These are phyloP conservation scores for Glossophaga mutica DNA, from an alignment of 2,797 vertebrate species.

Conservation along the genomic window DNA sequence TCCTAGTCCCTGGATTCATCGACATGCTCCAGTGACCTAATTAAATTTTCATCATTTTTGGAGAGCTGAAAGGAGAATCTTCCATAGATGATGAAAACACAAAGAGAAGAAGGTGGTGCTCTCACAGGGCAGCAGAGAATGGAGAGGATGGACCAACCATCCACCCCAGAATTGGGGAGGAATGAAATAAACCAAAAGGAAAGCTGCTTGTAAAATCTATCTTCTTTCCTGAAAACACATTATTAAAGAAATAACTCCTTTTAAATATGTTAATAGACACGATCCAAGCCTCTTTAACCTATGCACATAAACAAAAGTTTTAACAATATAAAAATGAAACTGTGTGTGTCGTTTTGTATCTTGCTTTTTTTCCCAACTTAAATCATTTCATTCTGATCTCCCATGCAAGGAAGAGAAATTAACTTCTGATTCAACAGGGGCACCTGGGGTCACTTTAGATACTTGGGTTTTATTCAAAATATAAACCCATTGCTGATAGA, in stretches of 20 bases:
- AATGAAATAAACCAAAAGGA: background rate
- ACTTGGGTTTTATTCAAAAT: background rate
- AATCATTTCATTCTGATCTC: background rate
- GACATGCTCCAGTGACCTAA: background rate
- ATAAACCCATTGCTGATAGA: background rate
- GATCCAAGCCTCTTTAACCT: background rate
- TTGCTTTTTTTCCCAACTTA: background rate
- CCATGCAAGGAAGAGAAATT: background rate
- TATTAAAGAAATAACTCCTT: background rate
- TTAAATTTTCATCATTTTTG: background rate
- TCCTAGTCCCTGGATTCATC: background rate
- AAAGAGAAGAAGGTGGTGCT: background rate
- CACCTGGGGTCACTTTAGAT: background rate
- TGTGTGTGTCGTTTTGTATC: background rate
- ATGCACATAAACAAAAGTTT: background rate
- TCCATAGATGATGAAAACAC: background rate
- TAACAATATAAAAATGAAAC: background rate
- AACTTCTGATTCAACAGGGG: background rate
- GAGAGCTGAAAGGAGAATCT: constrained; percentile 9
- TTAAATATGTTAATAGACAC: background rate
- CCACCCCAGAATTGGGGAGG: background rate
- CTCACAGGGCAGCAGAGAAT: background rate
- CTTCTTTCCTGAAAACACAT: background rate
- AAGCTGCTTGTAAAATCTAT: background rate
- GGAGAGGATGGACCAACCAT: background rate